Evolutionary conservation across 2,113 vertebrate genomes (phyloP), one percentile per base, ranked within the genome.

Genomic region (Labrus mixtus): DNA sequence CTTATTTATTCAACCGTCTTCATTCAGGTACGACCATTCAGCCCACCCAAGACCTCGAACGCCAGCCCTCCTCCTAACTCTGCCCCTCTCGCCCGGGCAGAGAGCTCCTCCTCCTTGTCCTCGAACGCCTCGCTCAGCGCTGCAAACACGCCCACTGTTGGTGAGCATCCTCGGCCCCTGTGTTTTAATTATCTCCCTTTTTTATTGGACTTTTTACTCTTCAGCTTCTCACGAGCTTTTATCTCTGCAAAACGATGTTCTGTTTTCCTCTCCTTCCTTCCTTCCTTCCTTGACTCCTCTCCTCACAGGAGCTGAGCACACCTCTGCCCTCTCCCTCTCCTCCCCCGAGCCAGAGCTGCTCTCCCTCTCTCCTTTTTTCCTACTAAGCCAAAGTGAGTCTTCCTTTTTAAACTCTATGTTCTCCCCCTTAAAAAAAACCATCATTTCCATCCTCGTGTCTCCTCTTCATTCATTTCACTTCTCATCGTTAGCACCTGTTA

Each of bases 91-190:
- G 98, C 98, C 76, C 94, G 96, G 39, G 97, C 97, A 3, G 98
- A 99, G 91, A 99, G 98, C 89, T 96, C 97, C 61, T 99, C 98
- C 20, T 99, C 98, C 25, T 94, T 99, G 92, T 99, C 97, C 4
- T 99, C 97, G 0, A 97, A 96, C 43, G 93, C 97, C 73, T 99
- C 98, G 0, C 85, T 97, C 29, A 99, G 97, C 83, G 96, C 98
- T 54, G 95, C 95, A 79, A 99, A 97, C 91, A 99, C 97, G 73
- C 97, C 98, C 62, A 98, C 98, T 56, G 93, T 99, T 20, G 97
- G 98, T 99, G 91, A 94, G 97, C 46, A 23, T 45, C 48, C 59
- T 43, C 59, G 37, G 36, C n/a, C n/a, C 63, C 41, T 10, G 0
- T 23, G 6, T 22, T 20, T 11, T 25, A 12, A 78, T 8, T 39